Percentiles rank a stretch among this genome's conserved stretches.
phyloP scores from a whole-genome alignment of 2,113 vertebrate species.

The Saimiri boliviensis region DNA sequence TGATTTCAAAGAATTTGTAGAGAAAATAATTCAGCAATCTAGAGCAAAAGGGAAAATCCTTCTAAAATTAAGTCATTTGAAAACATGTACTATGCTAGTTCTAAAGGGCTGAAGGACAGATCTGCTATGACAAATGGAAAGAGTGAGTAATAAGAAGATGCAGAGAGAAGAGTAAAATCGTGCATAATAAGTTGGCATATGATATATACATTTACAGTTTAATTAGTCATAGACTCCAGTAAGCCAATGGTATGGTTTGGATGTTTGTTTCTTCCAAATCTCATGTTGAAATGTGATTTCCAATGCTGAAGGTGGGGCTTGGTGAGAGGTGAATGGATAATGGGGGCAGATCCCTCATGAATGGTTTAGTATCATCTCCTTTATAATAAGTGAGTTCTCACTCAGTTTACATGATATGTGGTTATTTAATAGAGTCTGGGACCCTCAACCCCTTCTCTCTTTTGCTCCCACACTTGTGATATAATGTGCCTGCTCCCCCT shows the following conservation, averaged over 20 bases:
- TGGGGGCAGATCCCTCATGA: too few relatives aligned
- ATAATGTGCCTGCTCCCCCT: too few relatives aligned
- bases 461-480: too few relatives aligned
- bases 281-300: too few relatives aligned
- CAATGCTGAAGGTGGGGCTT: too few relatives aligned
- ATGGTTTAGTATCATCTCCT: too few relatives aligned
- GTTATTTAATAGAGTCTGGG: too few relatives aligned
- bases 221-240: background rate
- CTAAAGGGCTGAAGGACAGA: background rate
- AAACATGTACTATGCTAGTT: background rate
- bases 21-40: conserved; percentile 27
- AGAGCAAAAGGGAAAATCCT: background rate
- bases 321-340: too few relatives aligned
- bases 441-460: too few relatives aligned
- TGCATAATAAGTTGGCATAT: background rate
- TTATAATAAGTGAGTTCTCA: too few relatives aligned
- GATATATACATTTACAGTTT: background rate
- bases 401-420: too few relatives aligned
- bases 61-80: background rate
- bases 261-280: too few relatives aligned
- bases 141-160: background rate
- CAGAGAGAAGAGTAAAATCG: background rate
- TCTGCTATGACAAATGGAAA: background rate
- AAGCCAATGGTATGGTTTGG: background rate
- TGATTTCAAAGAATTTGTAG: background rate